phyloP scores from a whole-genome alignment of 2,113 vertebrate species.

The Leptobrachium ailaonicum region DNA sequence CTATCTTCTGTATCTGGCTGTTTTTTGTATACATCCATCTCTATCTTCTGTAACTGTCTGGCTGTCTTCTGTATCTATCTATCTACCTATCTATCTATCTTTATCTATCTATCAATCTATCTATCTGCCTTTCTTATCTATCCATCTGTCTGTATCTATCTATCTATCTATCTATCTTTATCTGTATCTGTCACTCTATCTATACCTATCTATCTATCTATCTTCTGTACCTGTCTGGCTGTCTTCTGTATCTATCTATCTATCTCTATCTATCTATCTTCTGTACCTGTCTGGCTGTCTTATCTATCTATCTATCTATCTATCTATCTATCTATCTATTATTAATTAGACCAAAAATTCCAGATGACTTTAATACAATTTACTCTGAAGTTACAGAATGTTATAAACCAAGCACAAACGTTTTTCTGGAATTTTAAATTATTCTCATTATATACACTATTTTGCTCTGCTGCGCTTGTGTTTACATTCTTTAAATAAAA shows the following conservation, averaged over 20 bases:
- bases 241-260: neutral
- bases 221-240: neutral
- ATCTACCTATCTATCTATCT: neutral
- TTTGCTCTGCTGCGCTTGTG: no score
- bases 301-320: neutral
- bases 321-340: neutral
- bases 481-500: neutral
- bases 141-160: neutral
- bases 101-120: neutral
- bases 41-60: constrained; percentile 16
- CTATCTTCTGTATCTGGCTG: no score
- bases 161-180: neutral
- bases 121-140: constrained; percentile 17
- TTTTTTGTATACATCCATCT: neutral
- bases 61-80: neutral
- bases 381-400: no score
- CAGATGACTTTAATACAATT: no score
- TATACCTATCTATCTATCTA: neutral
- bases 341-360: no score
- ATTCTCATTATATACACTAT: no score
- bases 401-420: no score
- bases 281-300: neutral
- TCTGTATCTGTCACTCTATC: neutral
- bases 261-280: neutral
- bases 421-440: no score